phyloP scores from a whole-genome alignment of 2,797 vertebrate species.

The Florisuga fusca region DNA sequence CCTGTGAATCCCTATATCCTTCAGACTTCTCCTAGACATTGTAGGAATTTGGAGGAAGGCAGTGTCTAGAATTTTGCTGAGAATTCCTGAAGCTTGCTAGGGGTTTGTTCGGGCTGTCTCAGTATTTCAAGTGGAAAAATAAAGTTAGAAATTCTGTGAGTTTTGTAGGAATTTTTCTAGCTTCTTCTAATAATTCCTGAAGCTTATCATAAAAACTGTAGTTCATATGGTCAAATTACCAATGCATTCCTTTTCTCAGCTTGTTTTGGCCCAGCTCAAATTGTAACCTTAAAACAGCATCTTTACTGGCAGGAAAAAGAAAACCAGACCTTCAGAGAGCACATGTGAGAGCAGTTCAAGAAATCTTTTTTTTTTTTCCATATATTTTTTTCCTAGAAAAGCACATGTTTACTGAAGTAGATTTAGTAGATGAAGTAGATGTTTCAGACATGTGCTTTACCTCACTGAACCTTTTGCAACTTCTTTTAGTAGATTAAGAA shows the following conservation, averaged over 20 bases:
- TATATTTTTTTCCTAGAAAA: not conserved
- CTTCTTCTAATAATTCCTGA: not conserved
- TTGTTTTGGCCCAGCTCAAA: slow-evolving; percentile 54
- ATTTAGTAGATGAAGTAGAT: not conserved
- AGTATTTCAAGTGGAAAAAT: not conserved
- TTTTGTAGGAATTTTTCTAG: not conserved
- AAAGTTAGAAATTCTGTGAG: not conserved
- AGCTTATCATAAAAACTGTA: not conserved
- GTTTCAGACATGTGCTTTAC: not conserved
- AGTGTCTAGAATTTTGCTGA: not conserved
- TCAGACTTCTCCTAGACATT: not conserved
- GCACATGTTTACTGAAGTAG: not conserved
- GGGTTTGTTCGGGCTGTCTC: not conserved
- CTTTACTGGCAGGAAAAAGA: slow-evolving; percentile 12
- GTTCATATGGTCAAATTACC: slow-evolving; percentile 56
- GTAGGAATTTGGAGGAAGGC: not conserved
- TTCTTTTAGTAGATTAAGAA: not conserved
- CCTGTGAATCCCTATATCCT: not conserved
- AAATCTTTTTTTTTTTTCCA: not conserved
- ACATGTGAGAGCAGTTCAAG: slow-evolving; percentile 27
- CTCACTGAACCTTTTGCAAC: not conserved
- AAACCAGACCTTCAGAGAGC: not conserved
- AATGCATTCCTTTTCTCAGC: slow-evolving; percentile 53
- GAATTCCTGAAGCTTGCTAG: not conserved
- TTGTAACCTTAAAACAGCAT: slow-evolving; percentile 61